phyloP scores from a whole-genome alignment of 2,113 vertebrate species.

The Austrofundulus limnaeus region DNA sequence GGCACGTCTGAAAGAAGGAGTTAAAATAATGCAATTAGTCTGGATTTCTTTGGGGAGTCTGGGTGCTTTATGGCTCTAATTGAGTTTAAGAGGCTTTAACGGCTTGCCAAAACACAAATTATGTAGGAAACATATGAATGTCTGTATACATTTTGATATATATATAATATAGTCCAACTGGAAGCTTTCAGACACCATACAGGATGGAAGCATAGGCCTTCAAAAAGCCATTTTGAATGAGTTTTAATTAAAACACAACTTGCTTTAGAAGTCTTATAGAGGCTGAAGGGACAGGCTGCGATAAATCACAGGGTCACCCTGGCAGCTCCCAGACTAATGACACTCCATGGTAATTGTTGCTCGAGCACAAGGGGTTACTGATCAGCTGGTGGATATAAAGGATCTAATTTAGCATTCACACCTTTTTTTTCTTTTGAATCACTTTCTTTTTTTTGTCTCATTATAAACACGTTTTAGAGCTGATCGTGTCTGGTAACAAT shows the following conservation, averaged over 20 bases:
- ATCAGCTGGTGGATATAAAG: conserved; percentile 55
- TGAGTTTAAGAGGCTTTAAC: conserved; percentile 47
- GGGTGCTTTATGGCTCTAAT: conserved; percentile 36
- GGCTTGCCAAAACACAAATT: conserved; percentile 38
- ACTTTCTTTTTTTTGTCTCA: conserved; percentile 13
- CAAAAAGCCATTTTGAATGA: conserved; percentile 25
- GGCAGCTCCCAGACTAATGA: conserved; percentile 59
- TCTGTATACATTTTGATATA: conserved; percentile 5
- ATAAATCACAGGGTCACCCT: conserved; percentile 73
- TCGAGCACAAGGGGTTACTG: conserved; percentile 44
- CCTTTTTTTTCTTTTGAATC: conserved; percentile 57
- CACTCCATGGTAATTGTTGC: conserved; percentile 63
- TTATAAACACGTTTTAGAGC: conserved; percentile 46
- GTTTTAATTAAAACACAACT: conserved; percentile 58
- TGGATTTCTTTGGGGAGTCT: conserved; percentile 33
- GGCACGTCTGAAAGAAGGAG: conserved; percentile 48
- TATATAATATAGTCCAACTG: conserved; percentile 26
- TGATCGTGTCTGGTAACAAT: conserved; percentile 39
- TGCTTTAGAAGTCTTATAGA: conserved; percentile 28
- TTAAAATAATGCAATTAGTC: conserved; percentile 54
- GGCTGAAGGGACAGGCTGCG: conserved; percentile 50
- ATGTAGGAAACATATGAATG: conserved; percentile 22
- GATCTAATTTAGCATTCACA: conserved; percentile 63
- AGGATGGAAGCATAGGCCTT: conserved; percentile 24
- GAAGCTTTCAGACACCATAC: conserved; percentile 11